phyloP scores from a whole-genome alignment of 1,140 invertebrate genomes.

The Scaptomyza pallida region DNA sequence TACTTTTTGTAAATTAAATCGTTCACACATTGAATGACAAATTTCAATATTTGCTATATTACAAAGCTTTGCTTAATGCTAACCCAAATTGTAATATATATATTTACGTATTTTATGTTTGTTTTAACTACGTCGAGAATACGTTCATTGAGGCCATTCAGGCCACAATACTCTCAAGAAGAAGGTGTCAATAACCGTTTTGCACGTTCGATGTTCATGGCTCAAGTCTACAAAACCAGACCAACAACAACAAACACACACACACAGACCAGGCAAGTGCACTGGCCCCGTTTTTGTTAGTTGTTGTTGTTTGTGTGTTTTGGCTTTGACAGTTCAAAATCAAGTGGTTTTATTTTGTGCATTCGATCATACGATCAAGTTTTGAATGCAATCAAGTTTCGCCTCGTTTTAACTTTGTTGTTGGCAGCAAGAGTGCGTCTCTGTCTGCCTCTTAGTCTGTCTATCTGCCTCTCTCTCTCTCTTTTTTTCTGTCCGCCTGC shows the following conservation, averaged over 20 bases:
- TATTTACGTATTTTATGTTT: neutral
- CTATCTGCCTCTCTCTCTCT: too few species aligned
- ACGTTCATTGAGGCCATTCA: constrained; percentile 33
- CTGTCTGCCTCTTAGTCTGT: neutral
- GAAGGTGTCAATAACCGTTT: constrained; percentile 52
- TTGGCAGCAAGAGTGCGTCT: too few species aligned
- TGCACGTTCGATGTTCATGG: constrained; percentile 45
- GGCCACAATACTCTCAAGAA: constrained; percentile 18
- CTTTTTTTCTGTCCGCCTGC: too few species aligned
- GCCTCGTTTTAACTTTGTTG: constrained; percentile 2
- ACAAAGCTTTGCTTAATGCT: constrained; percentile 4
- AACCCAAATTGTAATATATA: constrained; percentile 5
- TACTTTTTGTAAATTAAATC: constrained; percentile 2
- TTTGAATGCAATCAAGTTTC: constrained; percentile 17
- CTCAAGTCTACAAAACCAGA: constrained; percentile 26
- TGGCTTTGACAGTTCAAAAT: constrained; percentile 46
- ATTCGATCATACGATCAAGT: constrained; percentile 26
- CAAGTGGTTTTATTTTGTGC: constrained; percentile 34
- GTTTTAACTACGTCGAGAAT: constrained; percentile 20
- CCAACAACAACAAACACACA: neutral
- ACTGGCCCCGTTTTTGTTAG: constrained; percentile 38
- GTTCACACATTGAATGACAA: constrained; percentile 11
- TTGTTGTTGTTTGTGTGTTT: constrained; percentile 33
- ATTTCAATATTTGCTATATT: constrained; percentile 32
- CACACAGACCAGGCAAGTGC: neutral